These are phyloP conservation scores for Urosaurus nigricauda DNA, from an alignment of 2,797 vertebrate species.

Conservation along the genomic window DNA sequence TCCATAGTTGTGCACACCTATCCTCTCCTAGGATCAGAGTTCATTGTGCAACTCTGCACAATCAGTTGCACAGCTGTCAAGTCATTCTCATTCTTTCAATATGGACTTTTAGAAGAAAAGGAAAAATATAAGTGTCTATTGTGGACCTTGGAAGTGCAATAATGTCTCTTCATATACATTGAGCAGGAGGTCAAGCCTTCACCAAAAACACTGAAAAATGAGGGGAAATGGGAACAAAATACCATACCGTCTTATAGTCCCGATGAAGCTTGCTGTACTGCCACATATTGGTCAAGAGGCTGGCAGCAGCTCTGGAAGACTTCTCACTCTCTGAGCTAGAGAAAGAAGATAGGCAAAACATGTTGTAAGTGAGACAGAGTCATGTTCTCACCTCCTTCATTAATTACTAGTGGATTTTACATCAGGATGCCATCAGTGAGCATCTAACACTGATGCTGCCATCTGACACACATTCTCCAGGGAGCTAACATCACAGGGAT, in stretches of 20 bases:
- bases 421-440: not conserved
- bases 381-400: too few species aligned
- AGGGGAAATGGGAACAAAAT: rapidly evolving
- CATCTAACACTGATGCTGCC: too few species aligned
- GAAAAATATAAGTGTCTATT: too few species aligned
- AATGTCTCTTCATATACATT: not conserved
- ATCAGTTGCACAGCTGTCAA: not conserved
- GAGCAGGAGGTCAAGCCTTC: not conserved
- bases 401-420: not conserved
- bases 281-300: conserved; percentile 95
- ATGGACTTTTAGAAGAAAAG: not conserved
- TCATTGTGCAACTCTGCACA: not conserved
- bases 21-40: not conserved
- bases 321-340: conserved; percentile 80
- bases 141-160: not conserved
- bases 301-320: conserved; percentile 86
- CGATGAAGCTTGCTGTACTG: conserved; percentile 94
- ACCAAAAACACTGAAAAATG: not conserved
- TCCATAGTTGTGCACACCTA: too few species aligned
- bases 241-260: conserved; percentile 86
- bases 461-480: too few species aligned
- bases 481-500: too few species aligned
- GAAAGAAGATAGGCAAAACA: not conserved
- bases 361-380: too few species aligned
- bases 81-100: not conserved